phyloP scores from a whole-genome alignment of 2,888 invertebrate genomes.

The Polymixis flavicincta region DNA sequence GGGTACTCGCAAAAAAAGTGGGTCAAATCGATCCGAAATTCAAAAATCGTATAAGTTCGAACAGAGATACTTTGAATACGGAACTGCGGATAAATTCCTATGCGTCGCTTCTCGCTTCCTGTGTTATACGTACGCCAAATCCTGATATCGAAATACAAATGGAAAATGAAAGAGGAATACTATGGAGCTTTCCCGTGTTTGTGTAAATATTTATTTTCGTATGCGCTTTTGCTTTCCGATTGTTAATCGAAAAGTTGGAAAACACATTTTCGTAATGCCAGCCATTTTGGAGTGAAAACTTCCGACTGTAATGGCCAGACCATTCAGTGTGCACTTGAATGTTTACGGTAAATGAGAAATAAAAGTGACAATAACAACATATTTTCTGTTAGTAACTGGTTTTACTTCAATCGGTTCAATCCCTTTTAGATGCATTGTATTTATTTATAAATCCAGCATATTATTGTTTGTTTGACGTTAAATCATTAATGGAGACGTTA shows the following conservation, averaged over 20 bases:
- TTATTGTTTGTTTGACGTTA: slow-evolving; percentile 5
- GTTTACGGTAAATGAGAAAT: slow-evolving; percentile 34
- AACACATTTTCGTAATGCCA: slow-evolving; percentile 44
- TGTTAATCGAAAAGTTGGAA: slow-evolving; percentile 52
- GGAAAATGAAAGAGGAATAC: slow-evolving; percentile 35
- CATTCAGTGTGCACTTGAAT: slow-evolving; percentile 21
- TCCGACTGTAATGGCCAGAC: slow-evolving; percentile 6
- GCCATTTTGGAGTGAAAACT: slow-evolving; percentile 34
- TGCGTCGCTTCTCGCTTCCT: slow-evolving; percentile 11
- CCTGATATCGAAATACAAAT: slow-evolving; percentile 45
- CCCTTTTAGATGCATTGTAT: not conserved
- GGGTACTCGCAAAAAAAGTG: slow-evolving; percentile 34
- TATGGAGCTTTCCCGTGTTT: slow-evolving; percentile 35
- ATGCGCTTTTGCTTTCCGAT: slow-evolving; percentile 39
- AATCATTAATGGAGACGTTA: not conserved
- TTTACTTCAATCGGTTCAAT: slow-evolving; percentile 1
- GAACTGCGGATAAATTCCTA: slow-evolving; percentile 31
- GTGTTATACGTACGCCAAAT: slow-evolving; percentile 23
- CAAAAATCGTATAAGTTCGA: not conserved
- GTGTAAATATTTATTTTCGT: slow-evolving; percentile 49
- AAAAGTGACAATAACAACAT: slow-evolving; percentile 40
- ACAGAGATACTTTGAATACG: not conserved
- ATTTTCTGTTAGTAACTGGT: slow-evolving; percentile 34
- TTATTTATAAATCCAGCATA: slow-evolving; percentile 24
- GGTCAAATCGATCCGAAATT: slow-evolving; percentile 37